Conservation (phyloP, 2,113 vertebrate species). For the Leptodactylus fuscus region DNA sequence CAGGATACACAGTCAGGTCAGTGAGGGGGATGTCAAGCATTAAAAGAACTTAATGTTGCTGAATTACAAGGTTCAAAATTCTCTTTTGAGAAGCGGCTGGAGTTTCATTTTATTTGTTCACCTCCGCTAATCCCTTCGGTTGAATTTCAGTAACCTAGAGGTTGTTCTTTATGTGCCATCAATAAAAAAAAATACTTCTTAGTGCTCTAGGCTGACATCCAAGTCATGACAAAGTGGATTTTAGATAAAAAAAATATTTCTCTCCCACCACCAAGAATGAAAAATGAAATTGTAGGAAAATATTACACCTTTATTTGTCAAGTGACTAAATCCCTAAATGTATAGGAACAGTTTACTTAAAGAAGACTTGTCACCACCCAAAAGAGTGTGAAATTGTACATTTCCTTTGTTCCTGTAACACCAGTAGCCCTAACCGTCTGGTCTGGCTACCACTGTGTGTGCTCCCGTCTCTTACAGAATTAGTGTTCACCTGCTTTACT, state of each 20-base stretch:
- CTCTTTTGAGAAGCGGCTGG: not conserved
- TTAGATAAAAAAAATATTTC: not conserved
- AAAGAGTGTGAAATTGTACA: no score
- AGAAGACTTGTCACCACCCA: no score
- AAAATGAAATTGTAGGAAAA: not conserved
- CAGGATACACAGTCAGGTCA: not conserved
- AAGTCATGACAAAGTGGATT: not conserved
- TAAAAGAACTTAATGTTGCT: not conserved
- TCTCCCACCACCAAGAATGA: not conserved
- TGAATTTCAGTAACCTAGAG: conserved; percentile 33
- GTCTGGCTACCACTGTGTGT: no score
- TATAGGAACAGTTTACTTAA: not conserved
- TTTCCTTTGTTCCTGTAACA: no score
- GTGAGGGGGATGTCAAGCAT: not conserved
- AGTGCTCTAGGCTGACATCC: conserved; percentile 7
- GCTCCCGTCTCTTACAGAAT: no score
- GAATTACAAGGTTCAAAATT: not conserved
- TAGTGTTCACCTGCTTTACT: no score
- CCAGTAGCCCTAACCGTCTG: no score
- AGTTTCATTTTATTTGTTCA: conserved; percentile 34
- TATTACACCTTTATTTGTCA: not conserved
- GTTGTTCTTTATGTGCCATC: not conserved
- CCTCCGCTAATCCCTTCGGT: conserved; percentile 29
- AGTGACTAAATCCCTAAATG: not conserved
- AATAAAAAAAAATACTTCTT: conserved; percentile 33